Evolutionary conservation across 2,888 invertebrate species (phyloP).

Genomic region (Orthonychiurus folsomi): DNA sequence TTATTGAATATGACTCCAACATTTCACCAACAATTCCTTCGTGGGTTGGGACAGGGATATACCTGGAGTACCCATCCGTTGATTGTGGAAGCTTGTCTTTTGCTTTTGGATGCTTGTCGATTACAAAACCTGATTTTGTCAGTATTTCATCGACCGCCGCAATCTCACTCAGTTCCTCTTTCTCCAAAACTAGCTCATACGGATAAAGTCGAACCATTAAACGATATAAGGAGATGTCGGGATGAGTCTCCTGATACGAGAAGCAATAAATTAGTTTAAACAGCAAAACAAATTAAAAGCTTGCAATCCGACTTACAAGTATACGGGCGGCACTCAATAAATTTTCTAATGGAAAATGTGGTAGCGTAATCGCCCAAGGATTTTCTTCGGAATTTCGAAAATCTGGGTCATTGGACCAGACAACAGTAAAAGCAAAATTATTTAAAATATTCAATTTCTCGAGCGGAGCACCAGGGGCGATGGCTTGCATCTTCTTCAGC

Average conservation of each 20-base stretch:
- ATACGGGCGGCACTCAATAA: constrained; percentile 58
- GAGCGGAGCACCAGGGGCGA: constrained; percentile 51
- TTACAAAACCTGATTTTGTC: constrained; percentile 52
- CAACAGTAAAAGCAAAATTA: constrained; percentile 68
- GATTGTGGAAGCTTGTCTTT: not conserved
- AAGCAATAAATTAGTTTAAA: constrained; percentile 7
- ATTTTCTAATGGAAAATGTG: constrained; percentile 84
- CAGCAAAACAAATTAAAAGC: constrained; percentile 19
- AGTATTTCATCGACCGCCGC: constrained; percentile 63
- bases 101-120: constrained; percentile 9
- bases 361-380: constrained; percentile 51
- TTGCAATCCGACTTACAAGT: constrained; percentile 50
- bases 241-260: not conserved
- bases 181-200: constrained; percentile 65
- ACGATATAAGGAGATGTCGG: not conserved
- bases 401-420: constrained; percentile 60
- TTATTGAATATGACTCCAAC: constrained; percentile 64
- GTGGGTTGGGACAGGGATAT: constrained; percentile 48
- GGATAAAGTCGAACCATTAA: constrained; percentile 64
- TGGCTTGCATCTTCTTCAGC: constrained; percentile 46
- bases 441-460: constrained; percentile 57
- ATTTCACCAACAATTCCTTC: constrained; percentile 66
- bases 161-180: constrained; percentile 54
- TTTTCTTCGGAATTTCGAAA: constrained; percentile 44
- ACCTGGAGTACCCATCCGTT: constrained; percentile 13